Evolutionary conservation across 2,888 invertebrate species (phyloP).

Genomic region (Psococerastis gibbosa): DNA sequence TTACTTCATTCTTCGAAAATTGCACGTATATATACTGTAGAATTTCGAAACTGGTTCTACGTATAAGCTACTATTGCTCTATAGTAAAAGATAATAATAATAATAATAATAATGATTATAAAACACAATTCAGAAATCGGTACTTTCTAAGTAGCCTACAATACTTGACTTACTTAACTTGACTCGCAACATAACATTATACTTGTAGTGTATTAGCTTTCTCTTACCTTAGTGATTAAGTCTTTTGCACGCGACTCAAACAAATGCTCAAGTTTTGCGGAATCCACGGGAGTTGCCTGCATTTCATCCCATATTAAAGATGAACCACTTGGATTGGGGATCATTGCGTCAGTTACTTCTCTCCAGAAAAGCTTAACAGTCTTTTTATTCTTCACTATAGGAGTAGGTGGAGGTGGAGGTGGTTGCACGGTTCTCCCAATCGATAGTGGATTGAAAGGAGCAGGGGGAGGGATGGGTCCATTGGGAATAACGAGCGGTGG

Average conservation of each 20-base stretch:
- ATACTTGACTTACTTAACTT: too few species aligned
- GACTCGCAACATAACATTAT: too few species aligned
- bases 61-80: too few species aligned
- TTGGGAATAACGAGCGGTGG: conserved; percentile 24
- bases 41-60: too few species aligned
- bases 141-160: too few species aligned
- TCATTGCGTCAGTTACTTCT: conserved; percentile 58
- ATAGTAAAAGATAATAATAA: too few species aligned
- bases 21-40: too few species aligned
- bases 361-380: conserved; percentile 98
- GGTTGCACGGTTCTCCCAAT: conserved; percentile 17
- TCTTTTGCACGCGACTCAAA: conserved; percentile 96
- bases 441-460: conserved; percentile 18
- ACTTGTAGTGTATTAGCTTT: too few species aligned
- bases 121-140: too few species aligned
- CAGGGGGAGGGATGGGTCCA: conserved; percentile 20
- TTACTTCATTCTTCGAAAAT: too few species aligned
- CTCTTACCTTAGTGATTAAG: conserved; percentile 71
- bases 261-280: conserved; percentile 81
- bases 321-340: conserved; percentile 25
- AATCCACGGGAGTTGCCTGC: conserved; percentile 67
- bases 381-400: conserved; percentile 71
- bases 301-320: conserved; percentile 84
- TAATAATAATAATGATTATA: too few species aligned
- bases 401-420: conserved; percentile 20